Conservation (phyloP, 2,797 vertebrate genomes). For the Allobates femoralis region DNA sequence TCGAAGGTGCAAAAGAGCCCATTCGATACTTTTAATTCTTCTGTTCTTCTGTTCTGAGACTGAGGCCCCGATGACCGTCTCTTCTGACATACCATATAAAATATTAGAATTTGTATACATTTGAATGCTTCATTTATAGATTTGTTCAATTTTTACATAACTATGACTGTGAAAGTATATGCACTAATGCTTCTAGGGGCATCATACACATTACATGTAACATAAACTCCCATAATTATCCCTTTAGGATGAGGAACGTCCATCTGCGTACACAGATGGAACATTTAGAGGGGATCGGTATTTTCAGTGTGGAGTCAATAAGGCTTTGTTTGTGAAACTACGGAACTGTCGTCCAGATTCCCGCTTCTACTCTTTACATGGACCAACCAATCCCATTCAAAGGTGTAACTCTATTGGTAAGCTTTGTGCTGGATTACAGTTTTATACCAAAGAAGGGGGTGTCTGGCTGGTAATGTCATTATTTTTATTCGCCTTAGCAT, state of each 20-base stretch:
- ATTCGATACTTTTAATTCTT: no score
- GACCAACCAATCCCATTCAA: slow-evolving; percentile 79
- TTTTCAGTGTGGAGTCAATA: slow-evolving; percentile 82
- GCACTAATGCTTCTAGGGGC: neutral
- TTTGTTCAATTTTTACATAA: neutral
- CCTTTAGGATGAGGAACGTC: slow-evolving; percentile 79
- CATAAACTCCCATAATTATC: neutral
- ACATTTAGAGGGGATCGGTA: slow-evolving; percentile 78
- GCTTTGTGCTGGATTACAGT: neutral
- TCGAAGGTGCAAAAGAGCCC: no score
- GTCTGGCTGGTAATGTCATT: neutral
- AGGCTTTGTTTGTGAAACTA: slow-evolving; percentile 83
- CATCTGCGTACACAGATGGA: slow-evolving; percentile 79
- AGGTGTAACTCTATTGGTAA: slow-evolving; percentile 85
- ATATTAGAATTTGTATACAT: neutral
- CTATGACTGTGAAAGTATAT: neutral
- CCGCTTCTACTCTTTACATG: slow-evolving; percentile 78
- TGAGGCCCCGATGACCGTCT: no score
- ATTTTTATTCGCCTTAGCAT: slow-evolving; percentile 70
- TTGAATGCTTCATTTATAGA: no score
- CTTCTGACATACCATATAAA: neutral
- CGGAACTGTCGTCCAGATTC: slow-evolving; percentile 82
- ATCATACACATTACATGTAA: neutral
- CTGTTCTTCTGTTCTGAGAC: no score
- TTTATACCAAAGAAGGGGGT: neutral